phyloP scores from a whole-genome alignment of 2,113 vertebrate species.

The Fukomys damarensis region DNA sequence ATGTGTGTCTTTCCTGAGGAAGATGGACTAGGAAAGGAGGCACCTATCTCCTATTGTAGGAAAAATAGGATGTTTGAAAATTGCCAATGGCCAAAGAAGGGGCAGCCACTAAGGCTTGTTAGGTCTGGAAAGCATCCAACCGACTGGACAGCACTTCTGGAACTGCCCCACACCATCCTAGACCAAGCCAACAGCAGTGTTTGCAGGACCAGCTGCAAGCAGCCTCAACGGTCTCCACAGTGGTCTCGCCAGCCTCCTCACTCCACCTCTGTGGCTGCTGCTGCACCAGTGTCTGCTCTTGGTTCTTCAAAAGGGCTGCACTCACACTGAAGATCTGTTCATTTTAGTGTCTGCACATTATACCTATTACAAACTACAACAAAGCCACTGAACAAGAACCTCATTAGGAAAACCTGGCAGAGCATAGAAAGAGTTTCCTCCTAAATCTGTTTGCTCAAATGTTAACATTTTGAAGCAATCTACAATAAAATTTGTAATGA shows the following conservation, averaged over 20 bases:
- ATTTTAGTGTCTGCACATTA: background rate
- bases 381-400: background rate
- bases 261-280: background rate
- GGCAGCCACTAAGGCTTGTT: background rate
- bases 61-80: background rate
- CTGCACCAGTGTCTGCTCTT: background rate
- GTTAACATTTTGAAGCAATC: background rate
- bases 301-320: background rate
- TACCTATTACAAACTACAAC: background rate
- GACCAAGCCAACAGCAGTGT: background rate
- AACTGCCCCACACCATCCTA: background rate
- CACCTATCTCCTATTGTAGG: background rate
- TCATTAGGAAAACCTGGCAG: background rate
- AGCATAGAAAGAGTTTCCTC: background rate
- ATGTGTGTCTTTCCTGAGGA: background rate
- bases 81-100: background rate
- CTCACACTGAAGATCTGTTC: background rate
- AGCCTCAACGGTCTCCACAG: background rate
- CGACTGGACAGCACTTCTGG: background rate
- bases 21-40: background rate
- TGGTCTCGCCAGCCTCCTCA: background rate
- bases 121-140: background rate
- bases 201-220: fast-evolving
- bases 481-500: background rate
- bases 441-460: background rate